Conservation (phyloP, 2,113 vertebrate species). For the Scortum barcoo region DNA sequence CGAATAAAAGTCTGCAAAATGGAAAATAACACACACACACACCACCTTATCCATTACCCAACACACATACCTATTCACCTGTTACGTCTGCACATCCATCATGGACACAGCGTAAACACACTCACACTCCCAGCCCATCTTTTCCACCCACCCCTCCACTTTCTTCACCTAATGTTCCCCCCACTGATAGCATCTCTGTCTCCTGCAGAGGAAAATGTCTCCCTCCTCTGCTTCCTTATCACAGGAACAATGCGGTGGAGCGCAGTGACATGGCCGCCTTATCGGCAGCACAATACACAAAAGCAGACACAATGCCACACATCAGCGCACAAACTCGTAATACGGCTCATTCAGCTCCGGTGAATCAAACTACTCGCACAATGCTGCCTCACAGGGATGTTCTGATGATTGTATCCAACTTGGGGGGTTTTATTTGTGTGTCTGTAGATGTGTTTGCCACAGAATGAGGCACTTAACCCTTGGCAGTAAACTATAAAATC, state of each 20-base stretch:
- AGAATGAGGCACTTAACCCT: slow-evolving; percentile 43
- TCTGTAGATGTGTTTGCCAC: background rate
- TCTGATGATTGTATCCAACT: slow-evolving; percentile 15
- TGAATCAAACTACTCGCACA: slow-evolving; percentile 24
- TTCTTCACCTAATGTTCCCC: slow-evolving; percentile 25
- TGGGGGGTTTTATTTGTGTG: slow-evolving; percentile 2
- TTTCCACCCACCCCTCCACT: slow-evolving; percentile 6
- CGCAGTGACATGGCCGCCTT: slow-evolving; percentile 55
- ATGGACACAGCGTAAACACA: background rate
- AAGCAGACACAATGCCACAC: slow-evolving; percentile 54
- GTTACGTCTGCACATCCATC: background rate
- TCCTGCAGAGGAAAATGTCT: slow-evolving; percentile 51
- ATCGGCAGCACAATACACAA: slow-evolving; percentile 52
- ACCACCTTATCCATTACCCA: background rate
- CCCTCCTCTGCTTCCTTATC: slow-evolving; percentile 64
- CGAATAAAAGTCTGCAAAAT: background rate
- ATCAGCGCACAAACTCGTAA: slow-evolving; percentile 13
- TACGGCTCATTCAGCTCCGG: slow-evolving; percentile 47
- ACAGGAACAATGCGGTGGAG: slow-evolving; percentile 53
- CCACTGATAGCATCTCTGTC: slow-evolving; percentile 63
- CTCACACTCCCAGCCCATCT: slow-evolving; percentile 2
- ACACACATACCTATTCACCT: slow-evolving; percentile 14
- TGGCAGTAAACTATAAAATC: background rate
- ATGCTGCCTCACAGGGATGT: slow-evolving; percentile 11
- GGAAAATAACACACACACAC: background rate